phyloP scores from a whole-genome alignment of 1,140 invertebrate species.

The Eriosoma lanigerum region DNA sequence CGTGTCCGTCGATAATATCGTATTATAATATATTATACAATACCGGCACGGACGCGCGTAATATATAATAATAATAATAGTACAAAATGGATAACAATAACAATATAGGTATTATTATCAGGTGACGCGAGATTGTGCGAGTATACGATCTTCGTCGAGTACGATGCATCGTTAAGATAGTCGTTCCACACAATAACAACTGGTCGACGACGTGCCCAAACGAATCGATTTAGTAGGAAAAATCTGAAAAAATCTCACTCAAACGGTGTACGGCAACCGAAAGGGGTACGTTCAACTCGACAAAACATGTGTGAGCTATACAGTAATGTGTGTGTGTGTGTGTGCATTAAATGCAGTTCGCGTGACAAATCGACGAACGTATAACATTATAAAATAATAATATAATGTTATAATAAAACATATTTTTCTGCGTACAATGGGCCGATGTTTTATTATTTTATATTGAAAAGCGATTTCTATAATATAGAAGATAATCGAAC shows the following conservation, averaged over 20 bases:
- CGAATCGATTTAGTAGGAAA: constrained; percentile 34
- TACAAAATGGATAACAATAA: too few relatives aligned
- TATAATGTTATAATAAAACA: constrained; percentile 9
- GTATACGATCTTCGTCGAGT: neutral
- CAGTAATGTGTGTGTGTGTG: neutral
- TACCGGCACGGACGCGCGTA: too few relatives aligned
- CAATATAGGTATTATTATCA: too few relatives aligned
- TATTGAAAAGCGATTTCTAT: constrained; percentile 11
- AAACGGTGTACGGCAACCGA: neutral
- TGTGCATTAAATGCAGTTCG: constrained; percentile 22
- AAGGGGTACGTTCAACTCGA: constrained; percentile 38
- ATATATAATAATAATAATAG: too few relatives aligned
- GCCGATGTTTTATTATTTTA: neutral
- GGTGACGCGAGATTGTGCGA: too few relatives aligned
- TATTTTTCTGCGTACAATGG: neutral
- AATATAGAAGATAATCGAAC: too few relatives aligned
- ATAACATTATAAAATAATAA: neutral
- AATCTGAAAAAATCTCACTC: constrained; percentile 20
- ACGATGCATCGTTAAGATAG: neutral
- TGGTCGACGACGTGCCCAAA: constrained; percentile 1
- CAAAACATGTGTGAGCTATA: neutral
- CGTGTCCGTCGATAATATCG: too few relatives aligned
- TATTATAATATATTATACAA: too few relatives aligned
- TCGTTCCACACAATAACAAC: too few relatives aligned
- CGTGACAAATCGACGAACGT: constrained; percentile 35